Percentiles rank a stretch among this genome's conserved stretches.
Conservation (phyloP, 2,113 vertebrate genomes). For the Electrona antarctica region DNA sequence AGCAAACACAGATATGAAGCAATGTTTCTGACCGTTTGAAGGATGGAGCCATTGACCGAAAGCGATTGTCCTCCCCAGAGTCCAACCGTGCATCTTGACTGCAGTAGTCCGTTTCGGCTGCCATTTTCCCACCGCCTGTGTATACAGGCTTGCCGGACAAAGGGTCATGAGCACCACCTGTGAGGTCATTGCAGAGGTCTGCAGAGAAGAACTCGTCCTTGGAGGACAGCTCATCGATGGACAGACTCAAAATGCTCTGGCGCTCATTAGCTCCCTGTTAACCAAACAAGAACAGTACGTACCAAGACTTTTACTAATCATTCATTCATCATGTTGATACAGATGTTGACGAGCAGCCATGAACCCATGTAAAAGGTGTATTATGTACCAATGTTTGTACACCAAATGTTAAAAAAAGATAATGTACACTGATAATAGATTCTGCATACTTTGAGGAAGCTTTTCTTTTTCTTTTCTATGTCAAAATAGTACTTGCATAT, state of each 20-base stretch:
- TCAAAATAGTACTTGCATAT: no score
- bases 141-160: slow-evolving; percentile 29
- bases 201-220: slow-evolving; percentile 64
- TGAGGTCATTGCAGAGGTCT: slow-evolving; percentile 34
- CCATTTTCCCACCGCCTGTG: slow-evolving; percentile 35
- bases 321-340: no score
- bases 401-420: no score
- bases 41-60: not conserved
- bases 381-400: no score
- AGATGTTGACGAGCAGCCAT: no score
- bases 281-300: not conserved
- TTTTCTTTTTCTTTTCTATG: no score
- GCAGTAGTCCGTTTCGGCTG: slow-evolving; percentile 7
- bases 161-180: not conserved
- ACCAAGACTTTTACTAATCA: no score
- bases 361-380: no score
- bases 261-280: slow-evolving; percentile 42
- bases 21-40: not conserved
- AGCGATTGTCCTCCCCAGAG: slow-evolving; percentile 15
- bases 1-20: slow-evolving; percentile 42
- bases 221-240: slow-evolving; percentile 64
- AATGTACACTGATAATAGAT: no score
- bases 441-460: no score
- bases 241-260: slow-evolving; percentile 62
- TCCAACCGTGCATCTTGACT: not conserved